Evolutionary conservation across 2,888 invertebrate genomes (phyloP).

Genomic region (Ennomos erosarius): DNA sequence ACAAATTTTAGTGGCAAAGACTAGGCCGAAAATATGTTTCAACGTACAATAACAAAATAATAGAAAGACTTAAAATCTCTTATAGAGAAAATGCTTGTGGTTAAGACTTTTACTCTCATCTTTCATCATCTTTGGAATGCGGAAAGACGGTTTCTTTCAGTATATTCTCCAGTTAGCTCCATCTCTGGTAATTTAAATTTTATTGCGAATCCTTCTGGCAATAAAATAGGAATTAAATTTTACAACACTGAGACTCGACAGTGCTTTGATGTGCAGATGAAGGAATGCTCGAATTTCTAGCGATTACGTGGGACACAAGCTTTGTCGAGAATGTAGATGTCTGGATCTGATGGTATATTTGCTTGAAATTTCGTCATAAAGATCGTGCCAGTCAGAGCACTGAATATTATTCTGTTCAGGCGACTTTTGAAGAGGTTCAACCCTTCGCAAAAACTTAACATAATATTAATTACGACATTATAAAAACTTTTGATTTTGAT

Average conservation of each 20-base stretch:
- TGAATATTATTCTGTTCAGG: too few relatives aligned
- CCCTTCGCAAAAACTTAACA: too few relatives aligned
- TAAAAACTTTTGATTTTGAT: too few relatives aligned
- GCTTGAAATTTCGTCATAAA: neutral
- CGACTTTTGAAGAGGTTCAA: too few relatives aligned
- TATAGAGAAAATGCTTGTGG: neutral
- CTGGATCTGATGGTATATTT: slow-evolving; percentile 13
- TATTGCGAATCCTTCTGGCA: slow-evolving; percentile 58
- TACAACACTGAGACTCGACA: slow-evolving; percentile 42
- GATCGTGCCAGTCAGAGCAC: neutral
- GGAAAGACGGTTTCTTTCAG: slow-evolving; percentile 23
- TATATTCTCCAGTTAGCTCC: slow-evolving; percentile 31
- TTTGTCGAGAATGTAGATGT: slow-evolving; percentile 14
- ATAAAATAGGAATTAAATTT: slow-evolving; percentile 67
- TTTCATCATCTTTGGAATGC: slow-evolving; percentile 7
- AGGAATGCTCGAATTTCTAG: slow-evolving; percentile 13
- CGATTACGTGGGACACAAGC: slow-evolving; percentile 9
- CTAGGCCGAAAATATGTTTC: too few relatives aligned
- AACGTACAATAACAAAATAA: too few relatives aligned
- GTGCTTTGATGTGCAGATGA: slow-evolving; percentile 8
- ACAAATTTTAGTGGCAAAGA: too few relatives aligned
- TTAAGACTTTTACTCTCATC: neutral
- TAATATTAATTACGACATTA: too few relatives aligned
- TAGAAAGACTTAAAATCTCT: neutral
- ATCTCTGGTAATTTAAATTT: slow-evolving; percentile 59